Evolutionary conservation across 2,888 invertebrate species (phyloP), one percentile per base, ranked within the genome.

Genomic region (Lucinisca nassula): DNA sequence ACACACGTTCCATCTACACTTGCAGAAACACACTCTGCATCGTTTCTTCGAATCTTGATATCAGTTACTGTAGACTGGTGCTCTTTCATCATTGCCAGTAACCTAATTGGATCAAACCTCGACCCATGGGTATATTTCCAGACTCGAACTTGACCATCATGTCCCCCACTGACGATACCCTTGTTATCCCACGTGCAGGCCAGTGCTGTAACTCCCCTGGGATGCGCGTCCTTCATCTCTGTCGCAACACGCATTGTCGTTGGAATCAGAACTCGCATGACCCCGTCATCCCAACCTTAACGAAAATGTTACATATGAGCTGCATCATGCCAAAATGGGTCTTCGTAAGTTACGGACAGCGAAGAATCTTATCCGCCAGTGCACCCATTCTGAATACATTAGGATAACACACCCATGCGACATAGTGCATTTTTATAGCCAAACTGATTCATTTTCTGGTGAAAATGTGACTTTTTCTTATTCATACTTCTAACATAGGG

Each of bases 1-100:
- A 99, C 98, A 95, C 98, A 98, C 3, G 98, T 98, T 10, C 99
- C 99, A 96, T 99, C 99, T 0, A 98, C 98, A 58, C 98, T 98
- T 0, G 99, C 98, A 94, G 98, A 98, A 24, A 98, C 98, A 0
- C 98, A 98, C 96, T 98, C 98, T 0, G 97, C 97, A 94, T 98
- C 97, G 93, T 97, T 97, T 85, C 97, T 97, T 38, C 98, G 98
- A 83, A 98, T 97, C 89, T 98, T 97, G 90, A 99, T 97, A 30
- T 98, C 97, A 0, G 98, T 98, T 83, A 99, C 98, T 0, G 98
- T 98, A 12, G 98, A 98, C 94, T 98, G 98, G 96, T 99, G 99
- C 94, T 99, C 99, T 96, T 98, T 98, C 88, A 99, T 94, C 49
- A 92, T 91, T 61, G 88, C 92, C 49, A 89, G 67, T 24, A 93